A percentile compares a stretch with the other conserved stretches of the same genome.
phyloP scores from a whole-genome alignment of 2,113 vertebrate species.

The Mohoua ochrocephala region DNA sequence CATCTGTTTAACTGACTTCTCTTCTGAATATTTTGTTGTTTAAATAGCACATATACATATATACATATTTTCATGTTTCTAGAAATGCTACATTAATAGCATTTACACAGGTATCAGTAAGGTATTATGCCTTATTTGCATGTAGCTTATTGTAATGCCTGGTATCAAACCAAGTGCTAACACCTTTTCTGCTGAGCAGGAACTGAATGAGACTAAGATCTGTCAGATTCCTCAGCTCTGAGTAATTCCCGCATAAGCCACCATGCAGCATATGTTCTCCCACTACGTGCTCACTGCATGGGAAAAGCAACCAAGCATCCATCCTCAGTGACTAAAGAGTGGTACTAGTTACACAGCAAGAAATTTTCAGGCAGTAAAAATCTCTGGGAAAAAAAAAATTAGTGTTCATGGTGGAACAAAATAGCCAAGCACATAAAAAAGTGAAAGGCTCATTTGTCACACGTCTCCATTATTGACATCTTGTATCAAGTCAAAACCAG shows the following conservation, averaged over 20 bases:
- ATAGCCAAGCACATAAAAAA: background rate
- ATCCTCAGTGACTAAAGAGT: background rate
- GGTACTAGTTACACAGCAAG: background rate
- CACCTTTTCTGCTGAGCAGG: background rate
- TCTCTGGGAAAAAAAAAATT: background rate
- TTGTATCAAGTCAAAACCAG: background rate
- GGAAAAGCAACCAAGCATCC: background rate
- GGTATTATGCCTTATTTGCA: background rate
- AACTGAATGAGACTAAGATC: background rate
- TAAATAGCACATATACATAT: background rate
- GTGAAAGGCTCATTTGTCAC: background rate
- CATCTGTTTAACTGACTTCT: fast-evolving
- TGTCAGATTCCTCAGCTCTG: background rate
- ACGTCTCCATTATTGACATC: background rate
- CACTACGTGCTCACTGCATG: background rate
- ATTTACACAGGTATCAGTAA: background rate
- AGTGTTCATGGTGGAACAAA: background rate
- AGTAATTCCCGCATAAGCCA: background rate
- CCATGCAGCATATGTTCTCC: background rate
- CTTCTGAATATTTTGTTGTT: background rate
- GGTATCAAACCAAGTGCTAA: background rate
- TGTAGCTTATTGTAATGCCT: background rate
- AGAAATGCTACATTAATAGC: background rate
- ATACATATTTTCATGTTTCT: background rate
- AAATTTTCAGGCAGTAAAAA: background rate